Evolutionary conservation across 2,888 invertebrate species (phyloP).

Genomic region (Drosophila anceps): DNA sequence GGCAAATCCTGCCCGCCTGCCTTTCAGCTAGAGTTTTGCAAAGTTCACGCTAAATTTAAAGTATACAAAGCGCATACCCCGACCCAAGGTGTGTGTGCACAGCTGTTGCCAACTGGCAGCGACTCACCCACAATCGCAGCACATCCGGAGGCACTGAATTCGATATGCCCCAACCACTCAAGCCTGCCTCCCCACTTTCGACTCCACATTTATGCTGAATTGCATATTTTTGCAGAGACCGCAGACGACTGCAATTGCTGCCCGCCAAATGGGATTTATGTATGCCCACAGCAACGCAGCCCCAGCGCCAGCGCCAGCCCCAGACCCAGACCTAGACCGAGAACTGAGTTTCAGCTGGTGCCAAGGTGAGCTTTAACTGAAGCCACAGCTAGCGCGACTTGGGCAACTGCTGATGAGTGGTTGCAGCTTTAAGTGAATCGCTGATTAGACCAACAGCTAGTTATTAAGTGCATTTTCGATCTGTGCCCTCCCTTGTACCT

Average conservation of each 20-base stretch:
- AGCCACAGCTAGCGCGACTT: slow-evolving; percentile 10
- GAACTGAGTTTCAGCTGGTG: slow-evolving; percentile 18
- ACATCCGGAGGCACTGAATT: slow-evolving; percentile 51
- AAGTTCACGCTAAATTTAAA: slow-evolving; percentile 67
- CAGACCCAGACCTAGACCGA: slow-evolving; percentile 12
- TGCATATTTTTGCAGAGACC: slow-evolving; percentile 57
- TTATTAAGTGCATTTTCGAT: slow-evolving; percentile 11
- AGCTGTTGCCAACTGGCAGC: slow-evolving; percentile 62
- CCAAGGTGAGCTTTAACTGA: slow-evolving; percentile 45
- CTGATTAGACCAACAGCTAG: slow-evolving; percentile 34
- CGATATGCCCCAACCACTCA: slow-evolving; percentile 50
- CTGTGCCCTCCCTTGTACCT: neutral
- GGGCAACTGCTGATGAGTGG: slow-evolving; percentile 43
- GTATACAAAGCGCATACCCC: slow-evolving; percentile 43
- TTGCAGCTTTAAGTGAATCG: slow-evolving; percentile 14
- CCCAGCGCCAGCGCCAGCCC: neutral
- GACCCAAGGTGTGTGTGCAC: slow-evolving; percentile 57
- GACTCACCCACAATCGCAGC: slow-evolving; percentile 40
- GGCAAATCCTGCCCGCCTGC: slow-evolving; percentile 41
- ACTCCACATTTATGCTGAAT: slow-evolving; percentile 55
- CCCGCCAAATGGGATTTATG: slow-evolving; percentile 69
- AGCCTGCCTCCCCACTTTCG: neutral
- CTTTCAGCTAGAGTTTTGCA: slow-evolving; percentile 22
- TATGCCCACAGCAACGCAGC: slow-evolving; percentile 39
- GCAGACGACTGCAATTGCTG: slow-evolving; percentile 65